Conservation (phyloP, 2,113 vertebrate genomes). For the Nansenia antarctica region DNA sequence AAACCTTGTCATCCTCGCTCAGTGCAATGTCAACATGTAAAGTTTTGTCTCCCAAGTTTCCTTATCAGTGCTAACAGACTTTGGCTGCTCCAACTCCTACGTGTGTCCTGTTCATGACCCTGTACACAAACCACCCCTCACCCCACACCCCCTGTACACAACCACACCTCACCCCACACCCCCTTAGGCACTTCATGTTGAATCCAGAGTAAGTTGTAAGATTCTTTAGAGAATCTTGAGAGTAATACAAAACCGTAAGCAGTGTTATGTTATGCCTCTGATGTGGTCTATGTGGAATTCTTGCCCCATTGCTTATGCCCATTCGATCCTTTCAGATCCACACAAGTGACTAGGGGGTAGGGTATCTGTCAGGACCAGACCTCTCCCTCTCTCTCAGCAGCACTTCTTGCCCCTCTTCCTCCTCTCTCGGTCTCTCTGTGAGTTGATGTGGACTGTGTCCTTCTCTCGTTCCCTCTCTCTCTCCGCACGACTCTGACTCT, state of each 20-base stretch:
- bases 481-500: conserved; percentile 74
- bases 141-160: not conserved
- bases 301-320: too few species aligned
- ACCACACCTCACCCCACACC: not conserved
- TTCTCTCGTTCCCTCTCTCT: conserved; percentile 73
- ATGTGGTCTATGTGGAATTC: too few species aligned
- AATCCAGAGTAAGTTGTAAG: too few species aligned
- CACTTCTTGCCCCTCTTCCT: conserved; percentile 80
- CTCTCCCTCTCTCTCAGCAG: conserved; percentile 67
- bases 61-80: conserved; percentile 21
- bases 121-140: too few species aligned
- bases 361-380: not conserved
- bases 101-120: not conserved
- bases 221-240: not conserved
- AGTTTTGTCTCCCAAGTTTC: conserved; percentile 9
- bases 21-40: conserved; percentile 46
- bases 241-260: too few species aligned
- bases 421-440: conserved; percentile 75
- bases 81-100: conserved; percentile 1
- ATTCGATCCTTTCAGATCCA: too few species aligned
- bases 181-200: not conserved
- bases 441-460: conserved; percentile 80
- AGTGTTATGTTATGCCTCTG: too few species aligned
- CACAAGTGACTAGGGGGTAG: not conserved
- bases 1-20: conserved; percentile 1